Evolutionary conservation across 2,888 invertebrate species (phyloP).

Genomic region (Trichogramma dendrolimi): DNA sequence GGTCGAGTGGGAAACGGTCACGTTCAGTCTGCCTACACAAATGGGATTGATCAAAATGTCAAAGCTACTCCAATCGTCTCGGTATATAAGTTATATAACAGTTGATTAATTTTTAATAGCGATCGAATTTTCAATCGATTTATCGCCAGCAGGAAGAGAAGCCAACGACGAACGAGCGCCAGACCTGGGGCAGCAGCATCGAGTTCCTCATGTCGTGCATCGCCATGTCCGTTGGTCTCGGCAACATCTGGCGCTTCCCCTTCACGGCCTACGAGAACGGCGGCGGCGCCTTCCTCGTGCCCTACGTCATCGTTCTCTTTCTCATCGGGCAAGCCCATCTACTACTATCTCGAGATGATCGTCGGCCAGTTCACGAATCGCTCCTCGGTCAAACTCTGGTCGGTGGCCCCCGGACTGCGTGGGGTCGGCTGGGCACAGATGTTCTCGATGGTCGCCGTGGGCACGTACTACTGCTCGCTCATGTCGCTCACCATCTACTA

Average conservation of each 20-base stretch:
- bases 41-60: constrained; percentile 14
- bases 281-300: constrained; percentile 66
- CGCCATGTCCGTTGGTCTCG: constrained; percentile 65
- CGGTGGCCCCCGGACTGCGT: constrained; percentile 65
- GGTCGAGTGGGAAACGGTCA: constrained; percentile 21
- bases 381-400: constrained; percentile 73
- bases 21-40: neutral
- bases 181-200: constrained; percentile 59
- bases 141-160: constrained; percentile 14
- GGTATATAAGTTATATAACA: constrained; percentile 21
- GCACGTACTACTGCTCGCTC: constrained; percentile 54
- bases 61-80: constrained; percentile 22
- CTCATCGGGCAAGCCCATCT: constrained; percentile 69
- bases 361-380: constrained; percentile 80
- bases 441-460: constrained; percentile 50
- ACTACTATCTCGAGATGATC: constrained; percentile 81
- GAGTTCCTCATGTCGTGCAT: constrained; percentile 67
- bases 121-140: constrained; percentile 25
- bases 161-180: constrained; percentile 6
- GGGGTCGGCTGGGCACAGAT: constrained; percentile 60
- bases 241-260: constrained; percentile 68
- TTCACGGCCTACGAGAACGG: constrained; percentile 67
- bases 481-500: constrained; percentile 55
- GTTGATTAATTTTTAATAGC: no score
- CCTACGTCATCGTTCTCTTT: constrained; percentile 64